Base-by-base conservation (phyloP, 2,888 invertebrate genomes). In the Taphrorychus bicolor region DNA sequence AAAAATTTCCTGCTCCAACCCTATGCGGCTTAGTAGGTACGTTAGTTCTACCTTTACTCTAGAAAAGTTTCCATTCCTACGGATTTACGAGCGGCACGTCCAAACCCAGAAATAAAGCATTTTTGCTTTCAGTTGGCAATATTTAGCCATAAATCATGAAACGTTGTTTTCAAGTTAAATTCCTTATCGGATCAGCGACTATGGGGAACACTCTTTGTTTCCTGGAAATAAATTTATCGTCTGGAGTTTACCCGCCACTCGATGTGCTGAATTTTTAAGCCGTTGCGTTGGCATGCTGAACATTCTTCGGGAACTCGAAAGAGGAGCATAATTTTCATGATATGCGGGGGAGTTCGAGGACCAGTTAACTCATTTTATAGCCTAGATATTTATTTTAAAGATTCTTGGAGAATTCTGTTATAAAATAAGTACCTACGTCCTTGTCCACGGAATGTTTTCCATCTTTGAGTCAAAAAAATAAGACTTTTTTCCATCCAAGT, bases 161-260 rank as follows among this genome's bases (percentile, higher is more conserved):
- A 58, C 51, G 64, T 41, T 41, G 64, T 58, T 64, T 64, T 51
- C 41, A 58, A 64, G 64, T 64, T 64, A 64, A 19, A 58, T 64
- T 64, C 58, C 64, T 51, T 58, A 58, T 58, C 64, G 52, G 51
- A 21, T 51, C 21, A 51, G 14, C 22, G 21, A 51, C 51, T 51
- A 51, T 51, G 22, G 51, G 51, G 51, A 51, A 22, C 22, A 51
- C 51, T 21, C 51, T 22, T 58, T 64, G 18, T 21, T 51, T 63
- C n/a, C 14, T 23, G 19, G 14, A 45, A 21, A 58, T n/a, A 40
- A 45, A 58, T 58, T 58, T 58, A 51, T 51, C 51, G 51, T 51
- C 22, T 18, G 18, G 22, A 51, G 21, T 53, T 24, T 53, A 16
- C 53, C 24, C 53, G 16, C 23, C 18, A 51, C 21, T 51, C 21